These are phyloP conservation scores for Oxyscelio sp. DNA, from an alignment of 2,888 invertebrate species.

Conservation along the genomic window DNA sequence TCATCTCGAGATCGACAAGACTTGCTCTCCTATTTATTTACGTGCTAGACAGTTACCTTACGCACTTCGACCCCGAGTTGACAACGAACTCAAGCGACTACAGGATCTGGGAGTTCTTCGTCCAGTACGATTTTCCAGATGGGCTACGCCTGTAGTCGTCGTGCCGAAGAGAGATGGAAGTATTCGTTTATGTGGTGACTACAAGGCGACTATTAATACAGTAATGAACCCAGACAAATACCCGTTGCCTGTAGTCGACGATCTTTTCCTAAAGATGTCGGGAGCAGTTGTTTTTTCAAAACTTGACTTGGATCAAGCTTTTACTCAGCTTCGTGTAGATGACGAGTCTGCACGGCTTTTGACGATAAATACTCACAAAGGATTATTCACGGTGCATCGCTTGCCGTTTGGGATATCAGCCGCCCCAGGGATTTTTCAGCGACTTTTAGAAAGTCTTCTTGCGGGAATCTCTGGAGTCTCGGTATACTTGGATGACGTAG, in stretches of 20 bases:
- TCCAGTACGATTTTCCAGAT: conserved; percentile 21
- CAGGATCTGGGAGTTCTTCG: conserved; percentile 21
- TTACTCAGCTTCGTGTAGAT: conserved; percentile 24
- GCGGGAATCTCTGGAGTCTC: conserved; percentile 11
- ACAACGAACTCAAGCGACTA: conserved; percentile 25
- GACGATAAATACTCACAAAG: conserved; percentile 35
- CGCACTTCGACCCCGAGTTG: conserved; percentile 8
- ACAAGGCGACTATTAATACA: conserved; percentile 27
- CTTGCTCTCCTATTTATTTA: no score
- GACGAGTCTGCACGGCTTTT: conserved; percentile 6
- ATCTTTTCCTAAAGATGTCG: conserved; percentile 20
- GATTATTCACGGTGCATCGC: no score
- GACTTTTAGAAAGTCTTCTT: conserved; percentile 65
- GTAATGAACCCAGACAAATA: conserved; percentile 19
- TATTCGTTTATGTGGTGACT: conserved; percentile 37
- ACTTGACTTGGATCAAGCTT: conserved; percentile 32
- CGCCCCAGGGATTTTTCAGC: no score
- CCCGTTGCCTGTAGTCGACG: conserved; percentile 30
- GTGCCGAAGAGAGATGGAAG: conserved; percentile 27
- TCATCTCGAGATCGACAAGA: no score
- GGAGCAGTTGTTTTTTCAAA: conserved; percentile 45
- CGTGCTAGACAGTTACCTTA: conserved; percentile 4
- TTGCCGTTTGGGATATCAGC: no score
- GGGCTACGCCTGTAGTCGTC: conserved; percentile 45
- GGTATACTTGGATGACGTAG: conserved; percentile 34